A percentile compares a stretch with the other conserved stretches of the same genome.
These are phyloP conservation scores for Ammodytes marinus DNA, from an alignment of 2,113 vertebrate genomes.

Conservation along the genomic window DNA sequence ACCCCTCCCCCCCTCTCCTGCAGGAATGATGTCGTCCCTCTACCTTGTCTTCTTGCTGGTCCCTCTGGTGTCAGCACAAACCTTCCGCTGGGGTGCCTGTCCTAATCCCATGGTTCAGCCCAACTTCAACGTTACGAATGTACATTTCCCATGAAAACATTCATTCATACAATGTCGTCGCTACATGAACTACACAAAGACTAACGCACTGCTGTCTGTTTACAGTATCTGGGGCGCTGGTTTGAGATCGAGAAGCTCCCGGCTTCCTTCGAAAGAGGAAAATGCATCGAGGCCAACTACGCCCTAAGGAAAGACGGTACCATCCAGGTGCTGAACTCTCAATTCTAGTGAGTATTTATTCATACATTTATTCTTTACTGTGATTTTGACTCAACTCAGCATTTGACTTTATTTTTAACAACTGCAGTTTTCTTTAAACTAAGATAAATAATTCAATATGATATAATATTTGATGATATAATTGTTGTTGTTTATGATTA, in stretches of 20 bases:
- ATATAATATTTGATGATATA: too few relatives aligned
- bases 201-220: neutral
- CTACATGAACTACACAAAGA: neutral
- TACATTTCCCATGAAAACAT: constrained; percentile 6
- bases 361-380: neutral
- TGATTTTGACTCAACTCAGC: neutral
- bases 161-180: neutral
- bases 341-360: constrained; percentile 70
- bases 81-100: constrained; percentile 87
- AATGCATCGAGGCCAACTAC: constrained; percentile 83
- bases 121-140: constrained; percentile 82
- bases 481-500: too few relatives aligned
- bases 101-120: constrained; percentile 88
- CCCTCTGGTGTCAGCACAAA: constrained; percentile 83
- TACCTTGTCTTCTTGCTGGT: constrained; percentile 66
- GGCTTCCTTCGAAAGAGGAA: constrained; percentile 77
- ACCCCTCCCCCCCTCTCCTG: neutral
- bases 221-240: constrained; percentile 84
- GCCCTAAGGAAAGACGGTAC: constrained; percentile 70
- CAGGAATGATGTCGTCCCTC: constrained; percentile 42
- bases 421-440: neutral
- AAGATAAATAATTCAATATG: too few relatives aligned
- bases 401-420: neutral
- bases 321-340: constrained; percentile 72
- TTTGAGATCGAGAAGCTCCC: constrained; percentile 85